These are phyloP conservation scores for Clunio marinus DNA, from an alignment of 2,888 invertebrate genomes.

Conservation along the genomic window DNA sequence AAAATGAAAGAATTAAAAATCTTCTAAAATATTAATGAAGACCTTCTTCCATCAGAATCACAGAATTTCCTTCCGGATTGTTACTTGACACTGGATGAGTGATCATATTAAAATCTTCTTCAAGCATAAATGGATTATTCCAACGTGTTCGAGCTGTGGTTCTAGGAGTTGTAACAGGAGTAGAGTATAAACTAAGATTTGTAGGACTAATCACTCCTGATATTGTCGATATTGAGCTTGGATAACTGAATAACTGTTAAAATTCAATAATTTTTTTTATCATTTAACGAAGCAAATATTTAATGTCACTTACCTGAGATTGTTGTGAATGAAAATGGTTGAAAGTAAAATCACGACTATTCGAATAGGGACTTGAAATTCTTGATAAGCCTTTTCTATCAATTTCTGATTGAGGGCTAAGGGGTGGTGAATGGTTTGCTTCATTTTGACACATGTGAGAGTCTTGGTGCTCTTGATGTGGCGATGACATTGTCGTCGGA, in stretches of 20 bases:
- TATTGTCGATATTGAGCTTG: slow-evolving; percentile 73
- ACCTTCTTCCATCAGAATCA: slow-evolving; percentile 78
- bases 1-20: neutral
- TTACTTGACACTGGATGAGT: slow-evolving; percentile 63
- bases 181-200: slow-evolving; percentile 78
- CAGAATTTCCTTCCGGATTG: slow-evolving; percentile 63
- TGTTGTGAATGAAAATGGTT: slow-evolving; percentile 91
- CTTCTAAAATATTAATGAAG: neutral
- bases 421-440: slow-evolving; percentile 43
- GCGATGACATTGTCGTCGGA: slow-evolving; percentile 49
- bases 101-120: slow-evolving; percentile 94
- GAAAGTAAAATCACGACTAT: slow-evolving; percentile 73
- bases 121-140: slow-evolving; percentile 85
- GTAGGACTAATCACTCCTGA: slow-evolving; percentile 86
- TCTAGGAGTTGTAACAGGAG: slow-evolving; percentile 65
- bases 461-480: slow-evolving; percentile 47
- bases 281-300: neutral
- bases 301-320: slow-evolving; percentile 59
- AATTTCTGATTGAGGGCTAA: slow-evolving; percentile 43
- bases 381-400: slow-evolving; percentile 35
- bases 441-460: slow-evolving; percentile 45
- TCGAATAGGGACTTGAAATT: slow-evolving; percentile 37
- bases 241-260: slow-evolving; percentile 85
- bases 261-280: slow-evolving; percentile 34
- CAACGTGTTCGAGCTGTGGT: slow-evolving; percentile 71